Evolutionary conservation across 2,113 vertebrate genomes (phyloP).

Genomic region (Oncorhynchus keta): DNA sequence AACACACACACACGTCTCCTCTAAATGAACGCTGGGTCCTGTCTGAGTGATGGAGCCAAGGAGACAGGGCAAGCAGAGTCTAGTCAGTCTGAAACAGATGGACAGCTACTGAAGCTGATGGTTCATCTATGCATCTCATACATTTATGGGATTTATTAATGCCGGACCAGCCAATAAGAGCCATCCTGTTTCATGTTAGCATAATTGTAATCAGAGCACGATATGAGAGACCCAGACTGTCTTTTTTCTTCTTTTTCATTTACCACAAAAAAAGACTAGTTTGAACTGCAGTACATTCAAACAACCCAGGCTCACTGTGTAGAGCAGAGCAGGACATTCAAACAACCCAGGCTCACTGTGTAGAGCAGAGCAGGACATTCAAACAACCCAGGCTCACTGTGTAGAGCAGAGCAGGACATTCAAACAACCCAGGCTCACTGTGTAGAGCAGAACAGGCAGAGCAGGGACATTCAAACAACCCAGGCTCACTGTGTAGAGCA

Average conservation of each 20-base stretch:
- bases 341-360: no score
- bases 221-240: constrained; percentile 57
- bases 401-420: no score
- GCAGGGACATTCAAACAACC: no score
- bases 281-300: constrained; percentile 35
- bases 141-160: constrained; percentile 83
- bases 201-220: constrained; percentile 74
- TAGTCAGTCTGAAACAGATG: constrained; percentile 40
- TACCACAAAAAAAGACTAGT: constrained; percentile 31
- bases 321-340: no score
- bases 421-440: no score
- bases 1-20: no score
- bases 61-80: not conserved
- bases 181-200: constrained; percentile 76
- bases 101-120: constrained; percentile 61
- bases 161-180: constrained; percentile 78
- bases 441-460: no score
- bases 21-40: constrained; percentile 31
- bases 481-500: no score
- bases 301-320: not conserved
- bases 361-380: no score
- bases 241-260: constrained; percentile 12
- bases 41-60: no score
- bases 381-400: no score
- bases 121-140: constrained; percentile 59